phyloP scores from a whole-genome alignment of 2,113 vertebrate species.

The Fulica atra region DNA sequence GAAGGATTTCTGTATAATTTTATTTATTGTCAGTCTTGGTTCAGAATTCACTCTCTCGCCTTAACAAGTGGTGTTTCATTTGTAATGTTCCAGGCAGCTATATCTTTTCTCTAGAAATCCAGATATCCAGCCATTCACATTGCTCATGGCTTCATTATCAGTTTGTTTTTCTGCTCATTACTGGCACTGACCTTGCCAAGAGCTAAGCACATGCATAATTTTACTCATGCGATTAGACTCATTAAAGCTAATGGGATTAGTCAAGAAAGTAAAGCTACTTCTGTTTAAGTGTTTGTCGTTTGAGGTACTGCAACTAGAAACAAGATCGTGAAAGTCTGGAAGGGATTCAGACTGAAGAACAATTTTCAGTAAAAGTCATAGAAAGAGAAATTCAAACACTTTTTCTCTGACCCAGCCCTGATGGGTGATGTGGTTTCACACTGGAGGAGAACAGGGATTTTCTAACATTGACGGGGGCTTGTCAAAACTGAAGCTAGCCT shows the following conservation, averaged over 20 bases:
- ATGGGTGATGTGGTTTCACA: neutral
- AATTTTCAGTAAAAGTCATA: neutral
- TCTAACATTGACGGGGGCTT: neutral
- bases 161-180: slow-evolving; percentile 47
- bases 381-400: neutral
- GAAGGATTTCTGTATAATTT: neutral
- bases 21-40: neutral
- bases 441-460: neutral
- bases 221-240: slow-evolving; percentile 23
- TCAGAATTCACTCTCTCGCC: neutral
- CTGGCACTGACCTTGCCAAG: slow-evolving; percentile 42
- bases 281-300: slow-evolving; percentile 12
- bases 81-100: neutral
- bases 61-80: neutral
- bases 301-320: neutral
- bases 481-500: neutral
- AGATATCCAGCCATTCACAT: neutral
- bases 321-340: neutral
- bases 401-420: neutral
- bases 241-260: slow-evolving; percentile 56
- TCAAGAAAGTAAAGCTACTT: slow-evolving; percentile 57
- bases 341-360: neutral
- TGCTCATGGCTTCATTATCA: slow-evolving; percentile 17
- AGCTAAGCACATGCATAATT: slow-evolving; percentile 42
- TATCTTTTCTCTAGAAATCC: slow-evolving; percentile 7